These are phyloP conservation scores for Cyclargus thomasi DNA, from an alignment of 1,140 invertebrate genomes.

Conservation along the genomic window DNA sequence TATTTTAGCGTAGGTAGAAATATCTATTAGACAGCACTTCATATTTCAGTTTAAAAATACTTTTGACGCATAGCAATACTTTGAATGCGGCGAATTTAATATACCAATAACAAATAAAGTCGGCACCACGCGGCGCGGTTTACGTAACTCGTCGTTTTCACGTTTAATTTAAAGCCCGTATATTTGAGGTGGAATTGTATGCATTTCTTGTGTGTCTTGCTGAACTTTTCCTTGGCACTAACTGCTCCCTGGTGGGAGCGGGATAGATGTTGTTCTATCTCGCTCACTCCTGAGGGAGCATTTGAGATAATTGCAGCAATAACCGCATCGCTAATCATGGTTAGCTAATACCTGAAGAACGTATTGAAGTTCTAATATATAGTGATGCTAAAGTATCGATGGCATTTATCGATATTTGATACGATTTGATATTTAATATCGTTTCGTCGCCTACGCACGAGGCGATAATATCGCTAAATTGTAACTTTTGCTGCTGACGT, in stretches of 20 bases:
- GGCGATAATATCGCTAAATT: background rate
- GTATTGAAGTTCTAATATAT: background rate
- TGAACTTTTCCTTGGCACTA: background rate
- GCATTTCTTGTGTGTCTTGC: background rate
- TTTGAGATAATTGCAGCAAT: background rate
- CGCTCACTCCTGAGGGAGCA: background rate
- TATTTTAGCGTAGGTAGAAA: too few species aligned
- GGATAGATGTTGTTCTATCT: background rate
- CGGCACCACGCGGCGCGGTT: background rate
- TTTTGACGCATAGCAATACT: too few species aligned
- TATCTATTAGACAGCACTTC: too few species aligned
- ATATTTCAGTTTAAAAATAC: too few species aligned
- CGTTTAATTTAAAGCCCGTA: conserved; percentile 9
- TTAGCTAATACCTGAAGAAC: background rate
- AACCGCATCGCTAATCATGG: background rate
- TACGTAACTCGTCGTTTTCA: background rate
- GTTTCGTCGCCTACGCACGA: background rate
- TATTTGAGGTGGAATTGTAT: conserved; percentile 14
- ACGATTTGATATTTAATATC: background rate
- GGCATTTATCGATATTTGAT: background rate
- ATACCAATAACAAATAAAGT: conserved; percentile 3
- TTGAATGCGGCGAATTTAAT: background rate
- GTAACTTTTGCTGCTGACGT: background rate
- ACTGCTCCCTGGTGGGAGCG: background rate
- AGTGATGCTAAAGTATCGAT: background rate